Base-by-base conservation (phyloP, 2,797 vertebrate genomes). In the Pempheris klunzingeri region DNA sequence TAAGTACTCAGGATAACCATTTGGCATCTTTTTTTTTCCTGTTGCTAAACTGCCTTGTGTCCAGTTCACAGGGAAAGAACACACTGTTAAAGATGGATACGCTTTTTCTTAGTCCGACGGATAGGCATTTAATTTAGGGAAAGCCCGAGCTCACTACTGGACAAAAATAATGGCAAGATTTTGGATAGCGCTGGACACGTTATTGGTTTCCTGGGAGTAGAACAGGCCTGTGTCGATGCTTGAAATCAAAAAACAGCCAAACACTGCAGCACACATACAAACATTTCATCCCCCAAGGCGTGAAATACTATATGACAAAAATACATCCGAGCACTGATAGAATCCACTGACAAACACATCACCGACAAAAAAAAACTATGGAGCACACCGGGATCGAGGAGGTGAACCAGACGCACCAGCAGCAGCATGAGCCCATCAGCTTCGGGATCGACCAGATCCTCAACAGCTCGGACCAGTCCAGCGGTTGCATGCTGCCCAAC, bases 361-460 rank as follows among this genome's bases (percentile, higher is more conserved):
- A 28, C 53, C 22, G 59, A 72, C 0, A 50, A 77, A 13, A 36
- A 39, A 69, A 64, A 74, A 89, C 74, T 43, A 96, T 97, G 96
- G 96, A 97, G 86, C 94, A 94, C 90, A 94, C 94, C 38, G 96
- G 94, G 10, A 95, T 96, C 83, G 95, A 96, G 84, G 94, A 96
- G 81, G 95, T 95, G 88, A 94, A 89, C 88, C 94, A 95, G 83
- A 95, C 95, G 46, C 96, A 96, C 89, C 94, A 94, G 89, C 94
- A 92, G 87, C 92, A 90, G 79, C 93, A 96, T 77, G 96, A 97
- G 38, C 96, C 96, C 87, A 97, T 97, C 90, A 97, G 97, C 89
- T 99, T 98, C 85, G 97, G 97, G 69, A 99, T 99, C 84, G 97
- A 99, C 75, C 97, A 97, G 93, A 99, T 99, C 84, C 94, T 99